Evolutionary conservation across 37 sponge, comb jelly and placozoan species (phyloP).

Genomic region (Tethya wilhelma): DNA sequence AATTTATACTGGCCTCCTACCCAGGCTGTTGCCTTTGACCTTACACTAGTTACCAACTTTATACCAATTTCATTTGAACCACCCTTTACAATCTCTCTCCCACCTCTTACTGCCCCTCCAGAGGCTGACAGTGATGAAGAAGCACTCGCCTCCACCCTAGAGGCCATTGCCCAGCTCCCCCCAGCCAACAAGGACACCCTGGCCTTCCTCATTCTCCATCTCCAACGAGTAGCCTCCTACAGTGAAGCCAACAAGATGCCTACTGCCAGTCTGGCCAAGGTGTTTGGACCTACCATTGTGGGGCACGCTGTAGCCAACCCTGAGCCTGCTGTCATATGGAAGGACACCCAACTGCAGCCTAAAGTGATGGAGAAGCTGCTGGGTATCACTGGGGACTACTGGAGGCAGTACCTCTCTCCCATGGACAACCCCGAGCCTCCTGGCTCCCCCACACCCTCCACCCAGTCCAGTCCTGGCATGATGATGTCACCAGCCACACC

Average conservation of each 20-base stretch:
- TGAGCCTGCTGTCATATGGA: slow-evolving; percentile 52
- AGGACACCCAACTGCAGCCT: slow-evolving; percentile 80
- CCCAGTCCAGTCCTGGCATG: slow-evolving; percentile 11
- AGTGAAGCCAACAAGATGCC: slow-evolving; percentile 89
- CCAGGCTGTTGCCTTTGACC: too few species aligned
- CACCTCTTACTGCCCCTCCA: slow-evolving; percentile 14
- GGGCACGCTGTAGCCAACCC: slow-evolving; percentile 76
- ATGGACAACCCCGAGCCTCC: slow-evolving; percentile 54
- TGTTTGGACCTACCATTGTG: slow-evolving; percentile 91
- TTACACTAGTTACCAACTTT: too few species aligned
- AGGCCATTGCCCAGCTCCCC: slow-evolving; percentile 86
- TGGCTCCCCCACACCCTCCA: slow-evolving; percentile 40
- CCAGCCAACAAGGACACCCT: slow-evolving; percentile 92
- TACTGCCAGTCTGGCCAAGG: slow-evolving; percentile 74
- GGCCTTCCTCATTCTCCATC: slow-evolving; percentile 88
- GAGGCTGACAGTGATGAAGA: slow-evolving; percentile 70
- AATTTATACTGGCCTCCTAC: too few species aligned
- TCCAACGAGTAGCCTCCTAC: slow-evolving; percentile 81
- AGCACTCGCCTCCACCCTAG: slow-evolving; percentile 59
- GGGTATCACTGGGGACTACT: slow-evolving; percentile 72
- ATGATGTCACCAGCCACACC: slow-evolving; percentile 71
- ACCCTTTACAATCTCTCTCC: background rate
- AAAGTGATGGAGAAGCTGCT: slow-evolving; percentile 75
- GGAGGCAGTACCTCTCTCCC: slow-evolving; percentile 76
- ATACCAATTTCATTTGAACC: too few species aligned